These are phyloP conservation scores for Catonia carolina DNA, from an alignment of 2,888 invertebrate species.

Conservation along the genomic window DNA sequence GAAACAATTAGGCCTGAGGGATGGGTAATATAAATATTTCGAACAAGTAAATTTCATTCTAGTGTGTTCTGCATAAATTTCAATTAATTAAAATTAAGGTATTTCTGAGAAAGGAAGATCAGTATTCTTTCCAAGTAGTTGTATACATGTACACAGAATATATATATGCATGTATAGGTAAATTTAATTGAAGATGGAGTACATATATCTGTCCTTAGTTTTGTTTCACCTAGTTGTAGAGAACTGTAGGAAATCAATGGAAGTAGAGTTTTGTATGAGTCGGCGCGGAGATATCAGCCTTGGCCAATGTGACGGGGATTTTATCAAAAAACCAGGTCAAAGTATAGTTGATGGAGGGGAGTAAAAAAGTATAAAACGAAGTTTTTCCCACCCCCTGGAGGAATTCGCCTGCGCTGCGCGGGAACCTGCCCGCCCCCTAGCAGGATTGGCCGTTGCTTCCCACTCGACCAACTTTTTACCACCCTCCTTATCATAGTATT, in stretches of 20 bases:
- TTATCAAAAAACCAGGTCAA: constrained; percentile 25
- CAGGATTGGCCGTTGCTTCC: too few species aligned
- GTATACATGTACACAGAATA: too few species aligned
- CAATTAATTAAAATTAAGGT: too few species aligned
- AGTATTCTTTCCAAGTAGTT: too few species aligned
- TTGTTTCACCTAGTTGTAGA: constrained; percentile 10
- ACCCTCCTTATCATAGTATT: not conserved
- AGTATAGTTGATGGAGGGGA: constrained; percentile 16
- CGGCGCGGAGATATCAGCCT: not conserved
- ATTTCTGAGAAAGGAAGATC: too few species aligned
- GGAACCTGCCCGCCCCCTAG: constrained; percentile 20
- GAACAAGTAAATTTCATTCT: too few species aligned
- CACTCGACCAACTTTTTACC: not conserved
- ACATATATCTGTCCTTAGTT: not conserved
- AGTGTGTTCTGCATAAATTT: too few species aligned
- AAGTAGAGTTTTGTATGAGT: not conserved
- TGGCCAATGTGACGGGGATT: constrained; percentile 12
- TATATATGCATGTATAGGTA: too few species aligned
- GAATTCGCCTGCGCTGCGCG: constrained; percentile 19
- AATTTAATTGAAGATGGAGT: too few species aligned
- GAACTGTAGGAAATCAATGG: constrained; percentile 8
- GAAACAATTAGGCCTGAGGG: too few species aligned
- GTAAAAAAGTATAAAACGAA: constrained; percentile 20
- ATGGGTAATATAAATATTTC: too few species aligned
- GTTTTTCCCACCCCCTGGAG: constrained; percentile 24